A percentile compares a stretch with the other conserved stretches of the same genome.
Evolutionary conservation across 2,113 vertebrate species (phyloP).

Genomic region (Aspiorhynchus laticeps): DNA sequence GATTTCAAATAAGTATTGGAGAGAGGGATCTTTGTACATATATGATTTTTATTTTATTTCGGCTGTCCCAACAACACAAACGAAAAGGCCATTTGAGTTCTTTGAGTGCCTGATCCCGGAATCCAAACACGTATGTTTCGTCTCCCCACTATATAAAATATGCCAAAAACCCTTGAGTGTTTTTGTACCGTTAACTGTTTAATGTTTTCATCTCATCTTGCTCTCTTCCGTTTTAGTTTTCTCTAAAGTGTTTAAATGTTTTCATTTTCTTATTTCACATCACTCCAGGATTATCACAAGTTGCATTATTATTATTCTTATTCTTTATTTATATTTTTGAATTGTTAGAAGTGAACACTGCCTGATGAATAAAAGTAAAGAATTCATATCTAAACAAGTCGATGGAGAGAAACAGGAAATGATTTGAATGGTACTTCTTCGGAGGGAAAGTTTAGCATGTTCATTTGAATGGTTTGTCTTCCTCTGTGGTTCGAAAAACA

Average conservation of each 20-base stretch:
- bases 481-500: conserved; percentile 63
- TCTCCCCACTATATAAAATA: conserved; percentile 82
- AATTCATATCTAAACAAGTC: conserved; percentile 49
- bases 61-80: conserved; percentile 59
- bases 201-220: conserved; percentile 67
- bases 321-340: background rate
- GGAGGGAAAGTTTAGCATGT: conserved; percentile 13
- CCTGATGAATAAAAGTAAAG: conserved; percentile 71
- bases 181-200: conserved; percentile 80
- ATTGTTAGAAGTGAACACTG: conserved; percentile 73
- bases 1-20: conserved; percentile 80
- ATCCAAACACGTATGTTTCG: conserved; percentile 58
- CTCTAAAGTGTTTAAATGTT: conserved; percentile 65
- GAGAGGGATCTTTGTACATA: conserved; percentile 76
- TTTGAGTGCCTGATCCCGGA: conserved; percentile 56
- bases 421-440: conserved; percentile 22
- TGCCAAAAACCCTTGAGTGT: conserved; percentile 87
- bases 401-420: background rate
- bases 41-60: conserved; percentile 73
- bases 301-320: conserved; percentile 26
- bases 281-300: conserved; percentile 55
- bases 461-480: conserved; percentile 56
- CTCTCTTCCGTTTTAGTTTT: conserved; percentile 67
- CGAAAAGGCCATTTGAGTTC: conserved; percentile 54
- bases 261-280: conserved; percentile 60